phyloP scores from a whole-genome alignment of 1,140 invertebrate species.

The Phortica variegata region DNA sequence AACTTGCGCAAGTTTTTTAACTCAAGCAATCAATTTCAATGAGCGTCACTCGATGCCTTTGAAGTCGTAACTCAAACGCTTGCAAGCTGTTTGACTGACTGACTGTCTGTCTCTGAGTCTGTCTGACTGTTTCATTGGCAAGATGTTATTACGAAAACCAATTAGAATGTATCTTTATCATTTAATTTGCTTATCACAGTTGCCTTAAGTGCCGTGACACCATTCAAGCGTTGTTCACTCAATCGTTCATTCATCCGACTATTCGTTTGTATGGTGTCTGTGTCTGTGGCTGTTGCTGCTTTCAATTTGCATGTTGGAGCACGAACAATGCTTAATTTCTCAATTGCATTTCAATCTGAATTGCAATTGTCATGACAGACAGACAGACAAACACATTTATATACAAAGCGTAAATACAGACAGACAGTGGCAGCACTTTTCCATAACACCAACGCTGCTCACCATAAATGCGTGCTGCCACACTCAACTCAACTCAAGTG shows the following conservation, averaged over 20 bases:
- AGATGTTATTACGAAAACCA: not conserved
- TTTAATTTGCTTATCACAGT: slow-evolving; percentile 15
- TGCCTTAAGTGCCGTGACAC: slow-evolving; percentile 20
- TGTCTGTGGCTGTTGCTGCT: slow-evolving; percentile 18
- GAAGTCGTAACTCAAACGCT: too few relatives aligned
- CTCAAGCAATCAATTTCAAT: not conserved
- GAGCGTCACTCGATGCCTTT: too few relatives aligned
- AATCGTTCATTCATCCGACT: slow-evolving; percentile 2
- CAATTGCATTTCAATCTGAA: slow-evolving; percentile 45
- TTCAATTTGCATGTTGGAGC: slow-evolving; percentile 30
- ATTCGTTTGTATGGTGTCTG: not conserved
- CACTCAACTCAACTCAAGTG: not conserved
- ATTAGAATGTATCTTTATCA: slow-evolving; percentile 9
- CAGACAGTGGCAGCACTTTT: slow-evolving; percentile 26
- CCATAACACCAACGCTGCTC: slow-evolving; percentile 20
- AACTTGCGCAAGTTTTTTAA: too few relatives aligned
- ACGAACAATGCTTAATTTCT: slow-evolving; percentile 32
- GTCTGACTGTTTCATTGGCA: not conserved
- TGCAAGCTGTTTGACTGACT: too few relatives aligned
- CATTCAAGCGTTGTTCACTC: slow-evolving; percentile 8
- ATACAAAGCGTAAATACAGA: not conserved
- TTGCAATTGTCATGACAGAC: slow-evolving; percentile 32
- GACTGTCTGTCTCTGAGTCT: too few relatives aligned
- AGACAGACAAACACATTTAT: not conserved
- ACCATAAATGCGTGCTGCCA: not conserved